A percentile compares a stretch with the other conserved stretches of the same genome.
These are phyloP conservation scores for Eidolon helvum DNA, from an alignment of 2,113 vertebrate genomes.

Conservation along the genomic window DNA sequence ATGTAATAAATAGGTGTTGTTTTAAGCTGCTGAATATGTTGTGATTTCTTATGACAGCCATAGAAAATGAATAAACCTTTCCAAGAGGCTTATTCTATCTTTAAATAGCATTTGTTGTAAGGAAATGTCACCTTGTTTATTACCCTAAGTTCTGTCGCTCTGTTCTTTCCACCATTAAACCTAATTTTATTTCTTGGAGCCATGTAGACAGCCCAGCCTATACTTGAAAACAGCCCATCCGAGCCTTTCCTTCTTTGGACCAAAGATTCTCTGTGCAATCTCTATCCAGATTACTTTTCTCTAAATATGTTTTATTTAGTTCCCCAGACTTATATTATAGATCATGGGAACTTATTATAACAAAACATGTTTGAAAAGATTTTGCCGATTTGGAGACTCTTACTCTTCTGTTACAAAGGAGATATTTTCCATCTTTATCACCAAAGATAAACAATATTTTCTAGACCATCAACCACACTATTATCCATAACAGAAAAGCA, in stretches of 20 bases:
- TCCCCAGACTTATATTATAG: slow-evolving; percentile 2
- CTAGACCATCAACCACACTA: neutral
- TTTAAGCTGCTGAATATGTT: neutral
- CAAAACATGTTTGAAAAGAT: slow-evolving; percentile 18
- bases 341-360: neutral
- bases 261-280: neutral
- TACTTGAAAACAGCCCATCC: neutral
- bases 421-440: slow-evolving; percentile 31
- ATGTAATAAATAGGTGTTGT: neutral
- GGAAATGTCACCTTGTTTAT: neutral
- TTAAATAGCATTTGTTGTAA: neutral
- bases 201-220: neutral
- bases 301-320: neutral
- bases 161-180: neutral
- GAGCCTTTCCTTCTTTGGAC: neutral
- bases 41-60: neutral
- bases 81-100: neutral
- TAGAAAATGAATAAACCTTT: neutral
- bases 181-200: neutral
- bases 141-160: neutral
- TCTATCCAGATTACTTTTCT: neutral
- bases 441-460: slow-evolving; percentile 58
- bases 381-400: neutral
- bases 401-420: neutral
- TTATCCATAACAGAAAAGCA: slow-evolving; percentile 40